Percentiles rank a stretch among this genome's conserved stretches.
Conservation (phyloP, 2,113 vertebrate genomes). For the Trichechus manatus region DNA sequence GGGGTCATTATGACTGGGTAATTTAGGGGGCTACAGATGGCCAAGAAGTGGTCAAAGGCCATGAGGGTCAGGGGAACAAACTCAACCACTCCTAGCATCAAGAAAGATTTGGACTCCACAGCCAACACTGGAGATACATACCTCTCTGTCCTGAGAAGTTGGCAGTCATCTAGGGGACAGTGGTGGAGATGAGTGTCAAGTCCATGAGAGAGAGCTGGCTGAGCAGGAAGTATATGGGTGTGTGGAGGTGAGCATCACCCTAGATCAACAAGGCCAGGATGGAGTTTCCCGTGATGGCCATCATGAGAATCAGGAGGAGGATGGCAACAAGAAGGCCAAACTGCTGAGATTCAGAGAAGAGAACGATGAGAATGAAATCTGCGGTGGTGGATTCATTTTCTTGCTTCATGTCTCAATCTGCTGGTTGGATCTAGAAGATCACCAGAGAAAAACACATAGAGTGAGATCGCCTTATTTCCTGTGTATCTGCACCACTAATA, state of each 20-base stretch:
- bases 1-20: too few relatives aligned
- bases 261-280: neutral
- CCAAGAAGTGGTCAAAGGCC: neutral
- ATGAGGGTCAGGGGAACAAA: constrained; percentile 17
- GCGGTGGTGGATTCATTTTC: neutral
- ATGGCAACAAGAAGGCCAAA: neutral
- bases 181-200: neutral
- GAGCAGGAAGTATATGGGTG: too few relatives aligned
- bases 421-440: neutral
- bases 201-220: too few relatives aligned
- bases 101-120: constrained; percentile 31
- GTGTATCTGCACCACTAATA: neutral
- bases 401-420: neutral
- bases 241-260: neutral
- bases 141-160: neutral
- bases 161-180: neutral
- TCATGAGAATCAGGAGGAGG: neutral
- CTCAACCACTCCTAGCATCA: constrained; percentile 40
- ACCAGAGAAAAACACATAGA: too few relatives aligned
- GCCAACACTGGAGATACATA: neutral
- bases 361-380: constrained; percentile 37
- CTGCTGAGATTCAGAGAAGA: neutral
- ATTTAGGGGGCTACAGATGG: neutral
- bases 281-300: neutral
- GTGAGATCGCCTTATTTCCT: neutral